Evolutionary conservation across 2,113 vertebrate genomes (phyloP), one percentile per base, ranked within the genome.

Genomic region (Hemiprocne comata): DNA sequence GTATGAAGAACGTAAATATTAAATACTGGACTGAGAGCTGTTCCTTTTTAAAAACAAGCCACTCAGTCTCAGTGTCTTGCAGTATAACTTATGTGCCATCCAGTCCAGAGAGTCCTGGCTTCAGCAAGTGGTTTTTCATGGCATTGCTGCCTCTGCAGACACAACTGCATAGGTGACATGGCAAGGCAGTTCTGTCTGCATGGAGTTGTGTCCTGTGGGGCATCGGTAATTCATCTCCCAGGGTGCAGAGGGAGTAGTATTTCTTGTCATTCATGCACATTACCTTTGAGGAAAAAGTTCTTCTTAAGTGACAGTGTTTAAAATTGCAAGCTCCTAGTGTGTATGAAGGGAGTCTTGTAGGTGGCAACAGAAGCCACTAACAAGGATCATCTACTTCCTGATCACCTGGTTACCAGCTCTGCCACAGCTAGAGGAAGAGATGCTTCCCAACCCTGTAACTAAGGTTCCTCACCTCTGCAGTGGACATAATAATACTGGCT

Each of bases 141-240:
- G 50, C 48, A 34, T 42, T 46, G 8, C 34, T 89, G 38, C 23
- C 46, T 88, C 36, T 92, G 66, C 33, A 44, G 9, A 38, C 34
- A 17, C 15, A 54, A 0, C 26, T 0, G 0, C 31, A 60, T 48
- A 34, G 31, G 18, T 20, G 28, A 71, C 31, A 72, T 0, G 6
- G 17, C 10, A 55, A 64, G 28, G 50, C 58, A 8, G 1, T 40
- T 72, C 53, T 64, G 38, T 26, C 20, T 62, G 9, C 33, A 13
- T 33, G 31, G 24, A 64, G 13, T 36, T 50, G 13, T 50, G 11
- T 25, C 55, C 67, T 70, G 38, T 1, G 4, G 33, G 11, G 7
- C 36, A 38, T 7, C 2, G 6, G 53, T 71, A 67, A 51, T 82
- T 85, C 8, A 40, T 84, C 21, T 89, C 28, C 33, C 1, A 1